Evolutionary conservation across 2,797 vertebrate species (phyloP), one percentile per base, ranked within the genome.

Genomic region (Neosilurus hyrtlii): DNA sequence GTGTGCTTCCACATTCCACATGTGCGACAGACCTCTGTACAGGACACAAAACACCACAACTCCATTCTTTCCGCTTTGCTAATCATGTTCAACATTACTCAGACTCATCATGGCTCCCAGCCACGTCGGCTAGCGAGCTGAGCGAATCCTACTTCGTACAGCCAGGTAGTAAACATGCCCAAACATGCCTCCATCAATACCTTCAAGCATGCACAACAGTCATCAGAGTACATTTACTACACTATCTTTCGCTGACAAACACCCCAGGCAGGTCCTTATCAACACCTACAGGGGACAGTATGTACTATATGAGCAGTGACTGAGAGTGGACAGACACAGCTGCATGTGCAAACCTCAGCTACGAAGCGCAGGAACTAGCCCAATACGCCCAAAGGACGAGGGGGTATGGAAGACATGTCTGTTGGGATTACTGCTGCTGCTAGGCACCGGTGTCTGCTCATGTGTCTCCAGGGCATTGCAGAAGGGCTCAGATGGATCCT

Each of bases 381-480:
- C 20, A 56, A 67, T 79, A 86, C 35, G 84, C 80, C 22, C 66
- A 63, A 51, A 72, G 73, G 82, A 77, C 37, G 51, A 52, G 63
- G 67, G 62, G 59, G 26, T 30, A 74, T 82, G 52, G 68, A 56
- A n/a, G 63, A 75, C 56, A 2, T 20, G 24, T 82, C 82, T 82
- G 76, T 24, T 75, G 88, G 86, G 88, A 87, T 30, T 4, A 43
- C 66, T 75, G 30, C 43, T 83, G 88, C 82, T 87, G 87, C 87
- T 89, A 88, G 87, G 86, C 85, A 88, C 85, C 85, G 0, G 26
- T 43, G 74, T 80, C 83, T 81, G 76, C 30, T 76, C 63, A 52
- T 72, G 24, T 84, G 81, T 82, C 68, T 68, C 18, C 71, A 82
- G 86, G 80, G 81, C 73, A 76, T 73, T 84, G 76, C 59, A 54